Evolutionary conservation across 1,140 invertebrate genomes (phyloP), one percentile per base, ranked within the genome.

Genomic region (Lepidurus packardi): DNA sequence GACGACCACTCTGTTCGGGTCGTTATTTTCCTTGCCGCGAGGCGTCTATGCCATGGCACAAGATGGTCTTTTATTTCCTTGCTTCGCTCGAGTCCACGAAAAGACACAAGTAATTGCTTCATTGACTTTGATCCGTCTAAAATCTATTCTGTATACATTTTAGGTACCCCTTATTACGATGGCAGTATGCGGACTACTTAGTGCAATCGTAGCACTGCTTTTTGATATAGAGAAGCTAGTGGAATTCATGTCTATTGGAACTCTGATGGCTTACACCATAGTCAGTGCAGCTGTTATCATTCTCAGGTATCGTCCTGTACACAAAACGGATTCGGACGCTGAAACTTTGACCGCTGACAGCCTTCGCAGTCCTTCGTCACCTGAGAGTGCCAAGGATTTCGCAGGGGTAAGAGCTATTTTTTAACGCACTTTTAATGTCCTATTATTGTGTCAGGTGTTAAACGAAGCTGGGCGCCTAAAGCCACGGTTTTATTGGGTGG

Each of bases 231-330:
- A 94, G 82, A 94, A 94, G 80, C 87, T 97, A 16, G 94, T 97
- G 1, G 95, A 98, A 82, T 95, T 97, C 82, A 94, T 97, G 92
- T 95, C 94, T 0, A 96, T 97, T 81, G 95, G 95, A 0, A 97
- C 94, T 0, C 87, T 97, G 9, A 84, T 96, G 76, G 94, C 94
- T 0, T 97, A 96, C 83, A 95, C 94, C 7, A 94, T 96, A 43
- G 94, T 97, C 1, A 94, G 93, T 78, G 92, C 93, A 13, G 92
- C 92, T 78, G 93, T 97, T 3, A 94, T 97, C 65, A 91, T 97
- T 44, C 84, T 97, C 21, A 89, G 94, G 45, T 95, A 94, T 83
- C 85, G 90, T 41, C 92, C 93, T 85, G 80, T 87, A 85, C 0
- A 85, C 85, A 43, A 45, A 8, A 76, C 75, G 11, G 53, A 79